Base-by-base conservation (phyloP, 2,797 vertebrate genomes). In the Tadarida brasiliensis region DNA sequence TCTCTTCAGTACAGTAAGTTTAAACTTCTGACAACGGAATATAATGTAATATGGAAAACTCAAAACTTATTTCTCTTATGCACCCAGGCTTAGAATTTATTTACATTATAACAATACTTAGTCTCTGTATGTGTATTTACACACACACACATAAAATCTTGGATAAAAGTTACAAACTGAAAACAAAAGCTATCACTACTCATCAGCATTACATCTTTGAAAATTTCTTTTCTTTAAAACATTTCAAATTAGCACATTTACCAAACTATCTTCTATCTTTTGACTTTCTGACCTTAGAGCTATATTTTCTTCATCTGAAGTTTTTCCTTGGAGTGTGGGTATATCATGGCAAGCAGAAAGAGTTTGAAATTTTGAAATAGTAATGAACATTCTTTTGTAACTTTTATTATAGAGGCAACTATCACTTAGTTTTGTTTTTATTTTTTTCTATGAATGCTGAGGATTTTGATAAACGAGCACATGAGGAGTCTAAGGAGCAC, bases 1-100 rank as follows among this genome's bases (percentile, higher is more conserved):
- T n/a, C n/a, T 90, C 56, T 47, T 83, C 14, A 68, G 20, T 76
- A 20, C 10, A 77, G 15, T 16, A 35, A 74, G 61, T 86, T 94
- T 26, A 56, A 89, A 56, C 67, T 97, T 97, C 26, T 81, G 67
- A 11, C 68, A 91, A 44, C 89, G 30, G 39, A 49, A 94, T 28
- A 80, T 28, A 63, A 51, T 68, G 17, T 82, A 95, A 9, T 51
- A 91, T 96, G 95, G 91, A 35, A 93, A 97, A 95, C 59, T 59
- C 74, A 70, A 95, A 94, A 97, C 4, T 49, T 83, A 87, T 78
- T 96, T 97, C 44, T 70, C 49, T 65, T 95, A 44, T 96, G 33
- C 30, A 93, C 96, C 65, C 96, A 86, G 28, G 3, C 77, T 97
- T 84, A 89, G 95, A 91, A 96, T 92, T 90, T 87, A 97, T 68